A percentile compares a stretch with the other conserved stretches of the same genome.
Evolutionary conservation across 2,113 vertebrate species (phyloP).

Genomic region (Pipra filicauda): DNA sequence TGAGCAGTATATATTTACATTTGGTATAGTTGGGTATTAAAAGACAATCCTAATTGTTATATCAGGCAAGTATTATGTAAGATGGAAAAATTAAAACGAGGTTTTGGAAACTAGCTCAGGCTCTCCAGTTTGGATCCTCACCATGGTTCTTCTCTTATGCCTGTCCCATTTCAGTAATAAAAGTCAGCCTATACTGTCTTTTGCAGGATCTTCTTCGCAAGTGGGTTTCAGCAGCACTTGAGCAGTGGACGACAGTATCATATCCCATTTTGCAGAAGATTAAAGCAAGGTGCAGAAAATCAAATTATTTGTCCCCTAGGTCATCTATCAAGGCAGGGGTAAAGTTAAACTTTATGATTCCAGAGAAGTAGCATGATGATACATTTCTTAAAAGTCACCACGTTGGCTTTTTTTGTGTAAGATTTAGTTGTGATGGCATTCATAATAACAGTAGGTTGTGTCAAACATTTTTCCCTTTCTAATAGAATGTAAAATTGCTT

Average conservation of each 20-base stretch:
- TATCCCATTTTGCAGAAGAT: not conserved
- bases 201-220: not conserved
- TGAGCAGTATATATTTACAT: not conserved
- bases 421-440: not conserved
- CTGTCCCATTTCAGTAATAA: not conserved
- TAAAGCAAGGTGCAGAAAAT: not conserved
- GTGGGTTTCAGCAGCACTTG: not conserved
- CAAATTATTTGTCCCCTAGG: not conserved
- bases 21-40: not conserved
- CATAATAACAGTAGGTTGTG: not conserved
- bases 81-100: not conserved
- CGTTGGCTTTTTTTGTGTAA: not conserved
- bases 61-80: not conserved
- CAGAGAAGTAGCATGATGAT: not conserved
- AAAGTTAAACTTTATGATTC: not conserved
- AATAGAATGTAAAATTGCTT: not conserved
- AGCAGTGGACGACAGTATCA: not conserved
- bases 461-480: not conserved
- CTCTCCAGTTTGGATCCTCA: not conserved
- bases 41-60: not conserved
- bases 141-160: not conserved
- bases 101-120: not conserved
- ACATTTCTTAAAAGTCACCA: not conserved
- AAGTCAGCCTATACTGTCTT: not conserved
- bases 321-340: not conserved